Base-by-base conservation (phyloP, 2,797 vertebrate genomes). In the Danionella dracula region DNA sequence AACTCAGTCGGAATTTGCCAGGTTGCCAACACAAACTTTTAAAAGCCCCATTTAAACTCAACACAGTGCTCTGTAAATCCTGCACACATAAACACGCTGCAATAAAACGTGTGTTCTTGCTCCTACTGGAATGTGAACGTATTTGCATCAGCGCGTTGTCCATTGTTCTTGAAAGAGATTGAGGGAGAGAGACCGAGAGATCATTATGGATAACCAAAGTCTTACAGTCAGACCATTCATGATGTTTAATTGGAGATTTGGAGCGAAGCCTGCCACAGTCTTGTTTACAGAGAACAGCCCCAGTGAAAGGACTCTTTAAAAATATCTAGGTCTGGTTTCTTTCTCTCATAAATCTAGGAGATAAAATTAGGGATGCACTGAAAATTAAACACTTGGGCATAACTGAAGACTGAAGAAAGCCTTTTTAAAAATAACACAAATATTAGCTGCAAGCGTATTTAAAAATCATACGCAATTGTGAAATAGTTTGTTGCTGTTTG, bases 191-290 rank as follows among this genome's bases (percentile, higher is more conserved):
- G 50, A 10, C 12, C 5, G 38, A 45, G 31, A 51, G 53, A 49
- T 61, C 46, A 51, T 45, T 54, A 66, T 4, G 53, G 64, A 21
- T 40, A 66, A 49, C 42, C 53, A 57, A 40, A 48, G 45, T 37
- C 40, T 41, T 48, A 75, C 54, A 72, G 50, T 58, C n/a, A 12
- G 34, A 46, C 70, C 41, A 58, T 76, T 72, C 70, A 72, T 59
- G 37, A 48, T 57, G 53, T 49, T 37, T 57, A 57, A 66, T 57
- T 42, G 64, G 54, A 59, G 44, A 40, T 58, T 42, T 41, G 61
- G 49, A 49, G 27, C 21, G n/a, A 19, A 56, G 53, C 64, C 53
- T 57, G 48, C 8, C 15, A 37, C 51, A 38, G 55, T 55, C 32
- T 51, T 48, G 34, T 48, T 51, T 58, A 31, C 38, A 51, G 17